Evolutionary conservation across 2,113 vertebrate genomes (phyloP).

Genomic region (Papio anubis): DNA sequence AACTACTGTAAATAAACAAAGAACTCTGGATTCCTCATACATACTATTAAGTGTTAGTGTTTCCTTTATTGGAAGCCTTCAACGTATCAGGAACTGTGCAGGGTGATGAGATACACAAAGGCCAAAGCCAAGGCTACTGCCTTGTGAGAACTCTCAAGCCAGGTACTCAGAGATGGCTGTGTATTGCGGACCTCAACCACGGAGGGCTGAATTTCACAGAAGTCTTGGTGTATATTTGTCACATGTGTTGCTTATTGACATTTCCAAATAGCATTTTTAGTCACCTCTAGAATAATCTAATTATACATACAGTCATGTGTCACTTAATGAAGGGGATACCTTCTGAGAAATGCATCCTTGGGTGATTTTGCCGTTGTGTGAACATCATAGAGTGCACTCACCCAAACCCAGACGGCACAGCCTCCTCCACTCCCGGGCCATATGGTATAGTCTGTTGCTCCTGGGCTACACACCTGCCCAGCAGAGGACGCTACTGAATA

Average conservation of each 20-base stretch:
- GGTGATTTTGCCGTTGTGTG: background rate
- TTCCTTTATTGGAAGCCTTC: background rate
- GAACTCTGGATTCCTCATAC: background rate
- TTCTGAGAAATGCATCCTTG: background rate
- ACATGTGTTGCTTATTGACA: background rate
- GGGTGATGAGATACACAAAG: too few species aligned
- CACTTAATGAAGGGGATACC: background rate
- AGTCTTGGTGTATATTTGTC: background rate
- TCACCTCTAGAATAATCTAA: background rate
- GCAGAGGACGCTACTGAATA: background rate
- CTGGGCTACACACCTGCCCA: background rate
- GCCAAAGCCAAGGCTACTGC: too few species aligned
- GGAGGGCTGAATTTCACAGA: too few species aligned
- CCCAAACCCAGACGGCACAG: background rate
- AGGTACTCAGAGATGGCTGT: too few species aligned
- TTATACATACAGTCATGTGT: background rate
- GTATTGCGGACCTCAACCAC: too few species aligned
- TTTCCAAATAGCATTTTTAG: slow-evolving; percentile 4
- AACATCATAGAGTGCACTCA: background rate
- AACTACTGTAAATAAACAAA: background rate
- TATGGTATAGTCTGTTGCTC: background rate
- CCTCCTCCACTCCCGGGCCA: background rate
- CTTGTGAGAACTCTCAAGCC: too few species aligned
- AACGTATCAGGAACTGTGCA: background rate
- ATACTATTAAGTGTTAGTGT: background rate